A percentile compares a stretch with the other conserved stretches of the same genome.
Evolutionary conservation across 2,113 vertebrate species (phyloP).

Genomic region (Rhinopomastus cyanomelas): DNA sequence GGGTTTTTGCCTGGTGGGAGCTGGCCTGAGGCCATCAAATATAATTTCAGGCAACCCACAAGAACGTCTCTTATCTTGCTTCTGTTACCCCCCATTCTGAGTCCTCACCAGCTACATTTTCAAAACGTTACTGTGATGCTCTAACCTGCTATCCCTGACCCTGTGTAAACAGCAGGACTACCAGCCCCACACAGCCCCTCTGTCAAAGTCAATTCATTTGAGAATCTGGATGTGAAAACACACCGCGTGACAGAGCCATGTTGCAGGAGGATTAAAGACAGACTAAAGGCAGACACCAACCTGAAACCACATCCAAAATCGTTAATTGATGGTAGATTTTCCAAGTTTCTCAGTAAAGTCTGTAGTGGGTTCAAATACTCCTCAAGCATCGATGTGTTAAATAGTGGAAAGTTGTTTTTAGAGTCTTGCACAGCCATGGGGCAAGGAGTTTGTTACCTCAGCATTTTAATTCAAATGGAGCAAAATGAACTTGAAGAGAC

Average conservation of each 20-base stretch:
- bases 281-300: slow-evolving; percentile 47
- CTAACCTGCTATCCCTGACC: neutral
- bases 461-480: neutral
- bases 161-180: neutral
- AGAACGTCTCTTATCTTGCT: neutral
- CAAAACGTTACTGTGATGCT: neutral
- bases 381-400: slow-evolving; percentile 40
- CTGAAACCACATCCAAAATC: slow-evolving; percentile 27
- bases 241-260: slow-evolving; percentile 36
- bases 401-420: neutral
- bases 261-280: slow-evolving; percentile 47
- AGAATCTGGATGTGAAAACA: slow-evolving; percentile 55
- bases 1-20: neutral
- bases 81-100: neutral
- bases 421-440: slow-evolving; percentile 18
- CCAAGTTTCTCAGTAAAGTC: slow-evolving; percentile 30
- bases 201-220: slow-evolving; percentile 11
- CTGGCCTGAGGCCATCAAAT: neutral
- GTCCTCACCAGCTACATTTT: neutral
- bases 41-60: neutral
- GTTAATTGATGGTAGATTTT: slow-evolving; percentile 60
- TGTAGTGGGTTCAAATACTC: slow-evolving; percentile 62
- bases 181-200: neutral
- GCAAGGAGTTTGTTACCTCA: neutral
- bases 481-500: neutral